Conservation (phyloP, 2,888 invertebrate genomes). For the Trachelus troglodyta region DNA sequence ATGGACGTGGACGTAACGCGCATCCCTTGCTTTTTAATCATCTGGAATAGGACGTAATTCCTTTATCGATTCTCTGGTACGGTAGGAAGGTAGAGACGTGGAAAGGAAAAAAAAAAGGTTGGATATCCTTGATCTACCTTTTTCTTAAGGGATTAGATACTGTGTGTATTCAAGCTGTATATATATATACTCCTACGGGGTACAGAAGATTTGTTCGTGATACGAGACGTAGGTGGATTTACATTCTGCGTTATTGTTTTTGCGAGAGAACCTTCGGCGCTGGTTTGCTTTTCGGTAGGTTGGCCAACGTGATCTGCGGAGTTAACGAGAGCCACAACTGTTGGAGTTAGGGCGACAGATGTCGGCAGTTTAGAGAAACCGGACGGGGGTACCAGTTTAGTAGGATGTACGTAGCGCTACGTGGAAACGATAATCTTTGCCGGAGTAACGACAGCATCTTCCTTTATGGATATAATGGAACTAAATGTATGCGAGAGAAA, state of each 20-base stretch:
- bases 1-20: neutral
- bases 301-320: neutral
- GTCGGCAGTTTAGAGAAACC: neutral
- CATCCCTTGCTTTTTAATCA: neutral
- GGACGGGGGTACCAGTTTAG: neutral
- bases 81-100: slow-evolving; percentile 7
- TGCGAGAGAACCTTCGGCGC: neutral
- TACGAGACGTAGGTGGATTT: neutral
- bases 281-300: neutral
- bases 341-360: slow-evolving; percentile 1
- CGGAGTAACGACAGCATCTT: neutral
- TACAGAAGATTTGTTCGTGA: neutral
- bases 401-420: neutral
- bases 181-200: too few species aligned
- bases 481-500: neutral
- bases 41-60: neutral
- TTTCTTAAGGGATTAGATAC: neutral
- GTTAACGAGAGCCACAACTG: neutral
- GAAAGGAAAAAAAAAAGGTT: neutral
- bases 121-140: neutral
- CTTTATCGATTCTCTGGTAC: slow-evolving; percentile 3
- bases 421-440: neutral
- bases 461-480: neutral
- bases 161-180: neutral
- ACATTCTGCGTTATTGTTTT: neutral